Percentiles rank a stretch among this genome's conserved stretches.
These are phyloP conservation scores for Hypsopygia costalis DNA, from an alignment of 2,888 invertebrate genomes.

Conservation along the genomic window DNA sequence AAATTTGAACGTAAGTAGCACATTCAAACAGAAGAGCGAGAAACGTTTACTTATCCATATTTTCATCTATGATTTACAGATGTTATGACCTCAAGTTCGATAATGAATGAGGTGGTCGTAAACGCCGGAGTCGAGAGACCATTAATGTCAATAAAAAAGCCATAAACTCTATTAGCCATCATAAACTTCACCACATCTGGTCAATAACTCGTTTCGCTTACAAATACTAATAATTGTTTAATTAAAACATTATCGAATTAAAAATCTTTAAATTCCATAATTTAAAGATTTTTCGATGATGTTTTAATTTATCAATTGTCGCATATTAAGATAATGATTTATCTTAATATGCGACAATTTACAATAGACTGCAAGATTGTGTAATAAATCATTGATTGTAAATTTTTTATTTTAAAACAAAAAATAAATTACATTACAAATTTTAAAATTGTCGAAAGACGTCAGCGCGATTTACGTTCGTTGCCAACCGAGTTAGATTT, in stretches of 20 bases:
- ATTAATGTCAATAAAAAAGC: slow-evolving; percentile 80
- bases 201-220: slow-evolving; percentile 68
- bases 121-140: slow-evolving; percentile 73
- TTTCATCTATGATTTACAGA: slow-evolving; percentile 70
- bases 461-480: neutral
- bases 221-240: slow-evolving; percentile 65
- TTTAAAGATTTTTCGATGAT: no score
- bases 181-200: slow-evolving; percentile 77
- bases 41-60: slow-evolving; percentile 48
- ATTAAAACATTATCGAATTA: slow-evolving; percentile 35
- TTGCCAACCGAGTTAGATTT: slow-evolving; percentile 3
- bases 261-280: slow-evolving; percentile 1
- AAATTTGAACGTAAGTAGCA: slow-evolving; percentile 35
- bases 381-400: no score
- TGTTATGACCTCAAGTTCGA: slow-evolving; percentile 74
- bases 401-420: no score
- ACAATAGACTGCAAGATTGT: no score
- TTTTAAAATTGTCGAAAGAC: neutral
- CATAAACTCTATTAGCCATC: slow-evolving; percentile 77
- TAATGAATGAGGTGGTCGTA: slow-evolving; percentile 77
- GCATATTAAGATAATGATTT: no score
- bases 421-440: neutral
- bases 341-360: no score
- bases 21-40: slow-evolving; percentile 24
- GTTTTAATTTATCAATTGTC: no score